phyloP scores from a whole-genome alignment of 2,113 vertebrate species.

The Microtus pennsylvanicus region DNA sequence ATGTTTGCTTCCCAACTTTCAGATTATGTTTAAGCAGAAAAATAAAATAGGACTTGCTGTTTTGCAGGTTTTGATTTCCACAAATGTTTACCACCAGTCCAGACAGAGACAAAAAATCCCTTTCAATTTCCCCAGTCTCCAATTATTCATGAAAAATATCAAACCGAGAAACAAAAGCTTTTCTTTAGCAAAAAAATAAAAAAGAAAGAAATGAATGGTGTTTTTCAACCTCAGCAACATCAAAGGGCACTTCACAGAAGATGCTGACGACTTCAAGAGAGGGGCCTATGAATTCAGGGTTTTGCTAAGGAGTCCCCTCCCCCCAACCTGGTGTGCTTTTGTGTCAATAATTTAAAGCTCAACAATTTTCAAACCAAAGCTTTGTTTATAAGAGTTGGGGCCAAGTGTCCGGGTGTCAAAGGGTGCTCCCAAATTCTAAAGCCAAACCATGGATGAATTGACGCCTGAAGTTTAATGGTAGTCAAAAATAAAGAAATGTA shows the following conservation, averaged over 20 bases:
- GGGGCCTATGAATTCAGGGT: conserved; percentile 54
- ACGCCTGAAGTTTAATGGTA: neutral
- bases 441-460: neutral
- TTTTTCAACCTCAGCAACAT: conserved; percentile 77
- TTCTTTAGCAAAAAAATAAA: neutral
- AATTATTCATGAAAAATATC: conserved; percentile 80
- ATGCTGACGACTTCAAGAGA: conserved; percentile 73
- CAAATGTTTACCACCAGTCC: conserved; percentile 69
- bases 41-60: conserved; percentile 2
- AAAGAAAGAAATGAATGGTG: neutral
- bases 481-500: conserved; percentile 25
- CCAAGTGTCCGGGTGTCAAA: neutral
- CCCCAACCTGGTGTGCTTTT: conserved; percentile 52
- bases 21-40: conserved; percentile 42
- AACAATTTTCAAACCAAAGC: conserved; percentile 75
- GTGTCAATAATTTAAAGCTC: conserved; percentile 80
- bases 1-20: conserved; percentile 1
- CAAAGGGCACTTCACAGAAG: conserved; percentile 73
- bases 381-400: neutral
- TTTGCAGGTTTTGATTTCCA: conserved; percentile 74
- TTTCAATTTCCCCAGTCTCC: conserved; percentile 70
- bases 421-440: neutral
- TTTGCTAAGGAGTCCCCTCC: conserved; percentile 60
- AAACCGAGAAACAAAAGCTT: conserved; percentile 76
- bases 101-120: conserved; percentile 69